Conservation (phyloP, 2,113 vertebrate genomes). For the Perca flavescens region DNA sequence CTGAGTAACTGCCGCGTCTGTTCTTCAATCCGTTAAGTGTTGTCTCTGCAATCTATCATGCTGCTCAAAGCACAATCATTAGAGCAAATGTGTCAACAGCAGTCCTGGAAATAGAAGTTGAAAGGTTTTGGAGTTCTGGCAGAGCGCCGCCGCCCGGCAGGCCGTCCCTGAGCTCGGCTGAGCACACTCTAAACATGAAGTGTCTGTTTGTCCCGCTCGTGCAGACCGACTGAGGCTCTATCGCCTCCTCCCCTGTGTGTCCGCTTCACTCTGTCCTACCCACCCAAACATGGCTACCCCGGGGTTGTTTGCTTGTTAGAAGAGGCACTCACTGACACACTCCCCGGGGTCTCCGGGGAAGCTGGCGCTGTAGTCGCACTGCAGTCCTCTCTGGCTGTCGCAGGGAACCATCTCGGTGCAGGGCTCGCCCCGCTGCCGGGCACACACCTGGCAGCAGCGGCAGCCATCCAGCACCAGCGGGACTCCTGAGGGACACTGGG, state of each 20-base stretch:
- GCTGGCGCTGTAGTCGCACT: conserved; percentile 88
- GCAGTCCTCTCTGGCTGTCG: conserved; percentile 87
- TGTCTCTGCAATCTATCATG: conserved; percentile 61
- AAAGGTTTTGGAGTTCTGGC: conserved; percentile 31
- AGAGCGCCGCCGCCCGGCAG: neutral
- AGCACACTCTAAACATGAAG: conserved; percentile 52
- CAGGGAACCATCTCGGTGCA: conserved; percentile 88
- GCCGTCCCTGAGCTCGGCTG: neutral
- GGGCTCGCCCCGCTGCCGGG: conserved; percentile 88
- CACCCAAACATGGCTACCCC: neutral
- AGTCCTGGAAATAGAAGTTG: conserved; percentile 46
- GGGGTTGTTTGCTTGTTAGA: conserved; percentile 17
- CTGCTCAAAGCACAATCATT: conserved; percentile 29
- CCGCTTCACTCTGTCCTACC: neutral
- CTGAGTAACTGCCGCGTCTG: conserved; percentile 29
- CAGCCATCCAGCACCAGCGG: conserved; percentile 90
- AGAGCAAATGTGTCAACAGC: conserved; percentile 55
- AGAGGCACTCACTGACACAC: conserved; percentile 91
- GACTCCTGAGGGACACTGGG: conserved; percentile 85
- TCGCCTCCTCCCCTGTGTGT: neutral
- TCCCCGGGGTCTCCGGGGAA: conserved; percentile 79
- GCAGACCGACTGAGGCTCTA: neutral
- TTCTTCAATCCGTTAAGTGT: conserved; percentile 39
- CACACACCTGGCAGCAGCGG: conserved; percentile 92
- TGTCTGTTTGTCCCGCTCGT: conserved; percentile 25